Evolutionary conservation across 1,140 invertebrate species (phyloP), one percentile per base, ranked within the genome.

Genomic region (Drosophila asahinai): DNA sequence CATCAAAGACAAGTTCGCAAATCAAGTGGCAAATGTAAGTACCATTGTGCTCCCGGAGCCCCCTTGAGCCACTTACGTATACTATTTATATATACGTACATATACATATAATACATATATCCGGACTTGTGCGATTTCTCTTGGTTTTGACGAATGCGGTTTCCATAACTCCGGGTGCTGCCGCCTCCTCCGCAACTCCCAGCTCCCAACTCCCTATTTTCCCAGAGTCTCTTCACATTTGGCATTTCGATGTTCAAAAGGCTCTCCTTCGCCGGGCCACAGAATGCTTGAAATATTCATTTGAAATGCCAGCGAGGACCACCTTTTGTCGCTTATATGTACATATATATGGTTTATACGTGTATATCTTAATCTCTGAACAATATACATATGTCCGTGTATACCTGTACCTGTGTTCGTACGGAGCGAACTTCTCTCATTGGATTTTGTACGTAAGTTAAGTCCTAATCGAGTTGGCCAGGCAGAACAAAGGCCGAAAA

Each of bases 271-370:
- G 22, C 7, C 55, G 33, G 33, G 38, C 55, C 40, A 40, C 51
- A 57, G 65, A 63, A 51, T 55, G 61, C 58, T 67, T 72, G 58
- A 84, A 84, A 84, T 80, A 80, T 83, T 80, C 71, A 83, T 67
- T 67, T 17, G 62, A 58, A 71, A 80, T 83, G 76, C 71, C 64
- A n/a, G 27, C 45, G 55, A 62, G 42, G 36, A 65, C 78, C 59
- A 27, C 52, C 52, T 42, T 36, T 45, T 36, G 27, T 19, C 30
- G 22, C 17, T 36, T 33, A 5, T 11, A 19, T 19, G 19, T 19
- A 42, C 36, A 36, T 45, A 54, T 66, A 8, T 66, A 8, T 38
- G 17, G 42, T 15, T 51, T 36, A 57, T 48, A 40, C 11, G 17
- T 27, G 17, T 27, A 47, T 25, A 71, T 52, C 19, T 38, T 25